Percentiles rank a stretch among this genome's conserved stretches.
These are phyloP conservation scores for Oscheius sp. DNA, from an alignment of 2,888 invertebrate genomes.

Conservation along the genomic window DNA sequence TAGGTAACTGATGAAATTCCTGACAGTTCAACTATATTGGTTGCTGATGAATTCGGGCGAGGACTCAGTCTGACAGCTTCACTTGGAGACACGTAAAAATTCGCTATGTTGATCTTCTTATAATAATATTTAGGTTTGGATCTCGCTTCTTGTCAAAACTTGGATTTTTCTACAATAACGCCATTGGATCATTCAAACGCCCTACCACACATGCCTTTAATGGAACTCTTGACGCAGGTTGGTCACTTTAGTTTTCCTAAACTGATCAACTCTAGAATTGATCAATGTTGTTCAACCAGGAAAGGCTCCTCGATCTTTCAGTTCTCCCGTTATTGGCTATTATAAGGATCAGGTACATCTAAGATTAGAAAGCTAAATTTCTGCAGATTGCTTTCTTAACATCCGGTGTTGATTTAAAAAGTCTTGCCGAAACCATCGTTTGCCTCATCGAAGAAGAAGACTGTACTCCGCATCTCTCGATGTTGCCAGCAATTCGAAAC, in stretches of 20 bases:
- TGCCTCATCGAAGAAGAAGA: not conserved
- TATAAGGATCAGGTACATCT: constrained; percentile 24
- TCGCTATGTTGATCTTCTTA: not conserved
- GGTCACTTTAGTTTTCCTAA: too few relatives aligned
- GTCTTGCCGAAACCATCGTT: not conserved
- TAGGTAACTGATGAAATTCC: constrained; percentile 3
- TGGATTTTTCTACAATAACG: constrained; percentile 23
- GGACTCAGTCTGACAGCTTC: constrained; percentile 36
- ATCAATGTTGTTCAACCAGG: constrained; percentile 38
- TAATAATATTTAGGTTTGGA: constrained; percentile 1
- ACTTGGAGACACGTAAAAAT: constrained; percentile 39
- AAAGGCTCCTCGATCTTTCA: constrained; percentile 34
- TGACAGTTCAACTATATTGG: constrained; percentile 16
- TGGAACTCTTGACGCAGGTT: not conserved
- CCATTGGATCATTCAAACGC: constrained; percentile 7
- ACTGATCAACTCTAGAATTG: too few relatives aligned
- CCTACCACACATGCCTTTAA: not conserved
- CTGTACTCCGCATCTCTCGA: not conserved
- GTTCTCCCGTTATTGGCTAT: constrained; percentile 36
- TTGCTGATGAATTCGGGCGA: constrained; percentile 41
- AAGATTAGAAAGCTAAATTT: not conserved
- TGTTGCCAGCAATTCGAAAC: not conserved
- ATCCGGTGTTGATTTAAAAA: not conserved
- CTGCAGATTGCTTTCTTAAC: constrained; percentile 2
- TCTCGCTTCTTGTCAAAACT: not conserved